Percentiles rank a stretch among this genome's conserved stretches.
Evolutionary conservation across 2,113 vertebrate genomes (phyloP).

Genomic region (Halcyon senegalensis): DNA sequence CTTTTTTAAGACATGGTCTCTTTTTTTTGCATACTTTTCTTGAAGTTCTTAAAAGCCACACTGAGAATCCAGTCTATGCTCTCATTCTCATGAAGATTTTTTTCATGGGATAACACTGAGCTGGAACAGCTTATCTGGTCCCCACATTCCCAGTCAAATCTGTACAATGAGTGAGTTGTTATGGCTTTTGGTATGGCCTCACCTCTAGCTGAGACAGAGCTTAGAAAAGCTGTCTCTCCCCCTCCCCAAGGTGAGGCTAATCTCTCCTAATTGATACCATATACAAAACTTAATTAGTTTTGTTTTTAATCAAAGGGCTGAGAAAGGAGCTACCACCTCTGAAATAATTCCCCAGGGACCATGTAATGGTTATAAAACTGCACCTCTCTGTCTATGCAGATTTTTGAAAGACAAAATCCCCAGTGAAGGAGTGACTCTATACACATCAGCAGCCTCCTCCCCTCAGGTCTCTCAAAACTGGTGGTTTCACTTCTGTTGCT

Average conservation of each 20-base stretch:
- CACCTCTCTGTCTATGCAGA: background rate
- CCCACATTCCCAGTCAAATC: background rate
- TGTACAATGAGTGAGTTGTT: background rate
- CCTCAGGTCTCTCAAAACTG: background rate
- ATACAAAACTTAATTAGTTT: background rate
- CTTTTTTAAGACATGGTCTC: background rate
- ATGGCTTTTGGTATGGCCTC: background rate
- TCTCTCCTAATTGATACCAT: background rate
- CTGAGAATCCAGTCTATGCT: background rate
- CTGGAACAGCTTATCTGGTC: background rate
- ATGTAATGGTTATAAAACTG: background rate
- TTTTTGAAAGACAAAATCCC: conserved; percentile 28
- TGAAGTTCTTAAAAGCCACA: background rate
- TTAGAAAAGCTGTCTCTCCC: background rate
- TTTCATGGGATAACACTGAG: background rate
- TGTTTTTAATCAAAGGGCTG: background rate
- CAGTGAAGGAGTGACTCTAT: background rate
- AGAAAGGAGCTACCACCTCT: background rate
- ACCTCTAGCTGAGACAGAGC: background rate
- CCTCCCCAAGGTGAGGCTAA: background rate
- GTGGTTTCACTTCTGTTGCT: conserved; percentile 52
- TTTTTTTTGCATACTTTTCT: background rate
- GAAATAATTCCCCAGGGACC: conserved; percentile 8
- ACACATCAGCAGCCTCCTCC: background rate
- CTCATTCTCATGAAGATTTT: background rate